Evolutionary conservation across 2,888 invertebrate species (phyloP).

Genomic region (Girardia tigrina): DNA sequence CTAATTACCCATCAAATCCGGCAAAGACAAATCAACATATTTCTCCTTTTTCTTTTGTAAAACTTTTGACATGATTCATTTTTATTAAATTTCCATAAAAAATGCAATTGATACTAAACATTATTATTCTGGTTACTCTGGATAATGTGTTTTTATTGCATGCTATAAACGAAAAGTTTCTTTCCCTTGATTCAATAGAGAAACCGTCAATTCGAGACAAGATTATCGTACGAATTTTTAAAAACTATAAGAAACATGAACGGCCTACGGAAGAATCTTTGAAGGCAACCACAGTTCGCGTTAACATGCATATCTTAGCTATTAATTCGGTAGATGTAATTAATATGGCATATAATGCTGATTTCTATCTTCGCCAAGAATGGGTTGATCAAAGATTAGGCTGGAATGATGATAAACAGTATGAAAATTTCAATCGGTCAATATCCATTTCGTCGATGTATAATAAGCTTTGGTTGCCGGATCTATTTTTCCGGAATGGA

Average conservation of each 20-base stretch:
- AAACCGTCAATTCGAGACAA: slow-evolving; percentile 8
- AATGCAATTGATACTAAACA: not conserved
- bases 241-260: slow-evolving; percentile 35
- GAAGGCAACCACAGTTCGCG: slow-evolving; percentile 32
- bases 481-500: slow-evolving; percentile 37
- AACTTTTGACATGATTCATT: not conserved
- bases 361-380: slow-evolving; percentile 36
- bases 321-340: slow-evolving; percentile 37
- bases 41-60: not conserved
- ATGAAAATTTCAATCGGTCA: slow-evolving; percentile 25
- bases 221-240: slow-evolving; percentile 9
- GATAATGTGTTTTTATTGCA: not conserved
- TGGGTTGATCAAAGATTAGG: slow-evolving; percentile 34
- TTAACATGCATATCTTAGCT: slow-evolving; percentile 36
- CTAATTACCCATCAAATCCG: not conserved
- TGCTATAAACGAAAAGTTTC: not conserved
- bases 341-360: slow-evolving; percentile 37
- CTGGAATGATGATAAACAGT: slow-evolving; percentile 30
- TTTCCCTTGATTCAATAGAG: not conserved
- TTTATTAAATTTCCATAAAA: not conserved
- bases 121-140: not conserved
- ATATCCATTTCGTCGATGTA: slow-evolving; percentile 32
- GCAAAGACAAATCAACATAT: not conserved
- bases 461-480: slow-evolving; percentile 35
- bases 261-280: slow-evolving; percentile 29